Conservation (phyloP, 2,113 vertebrate species). For the Cervus canadensis region DNA sequence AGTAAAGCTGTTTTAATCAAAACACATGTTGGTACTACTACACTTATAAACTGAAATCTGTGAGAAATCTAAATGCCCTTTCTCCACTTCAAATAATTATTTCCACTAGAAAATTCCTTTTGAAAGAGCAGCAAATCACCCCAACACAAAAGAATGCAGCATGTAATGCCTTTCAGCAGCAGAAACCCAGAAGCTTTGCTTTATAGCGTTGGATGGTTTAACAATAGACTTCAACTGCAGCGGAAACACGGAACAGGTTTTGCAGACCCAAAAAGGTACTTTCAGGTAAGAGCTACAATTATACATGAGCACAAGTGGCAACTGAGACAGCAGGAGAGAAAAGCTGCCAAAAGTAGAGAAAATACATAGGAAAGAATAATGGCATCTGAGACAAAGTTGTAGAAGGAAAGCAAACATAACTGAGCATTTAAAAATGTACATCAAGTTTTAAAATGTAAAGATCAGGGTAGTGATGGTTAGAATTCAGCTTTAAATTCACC, state of each 20-base stretch:
- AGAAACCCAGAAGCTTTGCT: not conserved
- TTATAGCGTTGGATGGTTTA: not conserved
- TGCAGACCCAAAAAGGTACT: not conserved
- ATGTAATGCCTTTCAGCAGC: not conserved
- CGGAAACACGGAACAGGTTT: not conserved
- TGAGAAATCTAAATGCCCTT: not conserved
- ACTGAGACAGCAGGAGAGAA: not conserved
- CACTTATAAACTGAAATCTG: not conserved
- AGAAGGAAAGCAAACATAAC: not conserved
- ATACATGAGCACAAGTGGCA: not conserved
- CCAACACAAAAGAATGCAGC: slow-evolving; percentile 8
- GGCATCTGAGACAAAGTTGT: not conserved
- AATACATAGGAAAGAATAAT: not conserved
- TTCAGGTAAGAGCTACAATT: slow-evolving; percentile 25
- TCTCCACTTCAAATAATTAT: slow-evolving; percentile 25
- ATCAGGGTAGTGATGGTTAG: not conserved
- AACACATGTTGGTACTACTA: not conserved
- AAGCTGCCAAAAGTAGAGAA: not conserved
- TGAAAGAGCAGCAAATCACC: slow-evolving; percentile 35
- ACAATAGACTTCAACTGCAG: slow-evolving; percentile 16
- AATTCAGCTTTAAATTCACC: not conserved
- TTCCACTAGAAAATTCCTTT: slow-evolving; percentile 30
- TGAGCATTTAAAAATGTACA: slow-evolving; percentile 1
- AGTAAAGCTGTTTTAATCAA: not conserved
- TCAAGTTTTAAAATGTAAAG: not conserved